phyloP scores from a whole-genome alignment of 2,113 vertebrate species.

The Anthoscopus minutus region DNA sequence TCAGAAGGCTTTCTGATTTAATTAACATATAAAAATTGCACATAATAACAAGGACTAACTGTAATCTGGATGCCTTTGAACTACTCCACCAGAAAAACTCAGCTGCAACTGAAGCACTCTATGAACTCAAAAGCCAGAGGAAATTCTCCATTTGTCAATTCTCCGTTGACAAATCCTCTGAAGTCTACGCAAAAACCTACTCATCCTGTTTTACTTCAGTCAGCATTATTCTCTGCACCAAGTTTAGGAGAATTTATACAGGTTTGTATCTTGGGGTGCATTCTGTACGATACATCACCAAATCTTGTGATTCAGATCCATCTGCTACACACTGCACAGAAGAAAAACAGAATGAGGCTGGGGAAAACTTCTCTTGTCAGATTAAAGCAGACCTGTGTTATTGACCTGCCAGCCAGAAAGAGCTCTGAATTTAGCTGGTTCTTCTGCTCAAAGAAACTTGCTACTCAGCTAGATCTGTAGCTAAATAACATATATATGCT shows the following conservation, averaged over 20 bases:
- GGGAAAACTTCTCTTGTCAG: neutral
- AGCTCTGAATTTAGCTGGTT: neutral
- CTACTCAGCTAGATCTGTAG: neutral
- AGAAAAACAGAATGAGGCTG: neutral
- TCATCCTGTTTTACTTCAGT: neutral
- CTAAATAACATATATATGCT: neutral
- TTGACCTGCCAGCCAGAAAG: neutral
- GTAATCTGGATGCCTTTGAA: neutral
- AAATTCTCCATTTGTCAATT: neutral
- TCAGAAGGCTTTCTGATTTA: neutral
- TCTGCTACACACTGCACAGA: neutral
- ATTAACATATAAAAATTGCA: neutral
- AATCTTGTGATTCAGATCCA: neutral
- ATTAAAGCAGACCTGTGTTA: neutral
- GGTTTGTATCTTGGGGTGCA: neutral
- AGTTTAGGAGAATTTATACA: neutral
- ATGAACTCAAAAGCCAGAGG: neutral
- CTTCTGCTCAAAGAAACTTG: neutral
- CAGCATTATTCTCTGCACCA: neutral
- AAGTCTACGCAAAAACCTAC: neutral
- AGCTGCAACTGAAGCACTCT: neutral
- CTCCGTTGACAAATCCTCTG: neutral
- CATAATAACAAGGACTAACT: neutral
- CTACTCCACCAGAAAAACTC: neutral
- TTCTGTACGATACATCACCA: fast-evolving